Evolutionary conservation across 2,113 vertebrate genomes (phyloP).

Genomic region (Heteronetta atricapilla): DNA sequence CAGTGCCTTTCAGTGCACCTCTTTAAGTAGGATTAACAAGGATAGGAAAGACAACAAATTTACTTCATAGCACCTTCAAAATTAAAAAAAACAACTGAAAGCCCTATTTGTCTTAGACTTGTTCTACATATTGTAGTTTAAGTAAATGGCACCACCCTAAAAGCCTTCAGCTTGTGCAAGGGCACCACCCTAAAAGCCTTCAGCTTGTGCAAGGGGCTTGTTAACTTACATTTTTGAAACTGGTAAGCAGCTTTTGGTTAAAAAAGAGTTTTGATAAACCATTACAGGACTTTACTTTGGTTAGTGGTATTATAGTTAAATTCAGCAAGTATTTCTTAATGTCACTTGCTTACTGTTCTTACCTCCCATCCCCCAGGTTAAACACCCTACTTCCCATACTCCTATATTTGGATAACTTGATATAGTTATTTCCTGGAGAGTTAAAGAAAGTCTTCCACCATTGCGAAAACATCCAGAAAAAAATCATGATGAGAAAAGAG

Average conservation of each 20-base stretch:
- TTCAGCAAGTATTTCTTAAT: constrained; percentile 33
- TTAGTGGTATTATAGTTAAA: constrained; percentile 13
- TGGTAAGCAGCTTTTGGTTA: neutral
- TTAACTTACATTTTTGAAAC: constrained; percentile 13
- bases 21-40: neutral
- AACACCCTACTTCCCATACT: neutral
- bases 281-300: neutral
- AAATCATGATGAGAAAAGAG: neutral
- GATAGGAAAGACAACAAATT: neutral
- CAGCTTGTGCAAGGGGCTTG: neutral
- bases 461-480: neutral
- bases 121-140: constrained; percentile 10
- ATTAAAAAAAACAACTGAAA: neutral
- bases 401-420: neutral
- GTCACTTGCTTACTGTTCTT: constrained; percentile 15
- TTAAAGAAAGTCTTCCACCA: neutral
- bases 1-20: neutral
- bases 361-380: neutral
- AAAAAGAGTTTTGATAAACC: neutral
- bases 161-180: neutral
- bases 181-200: constrained; percentile 1
- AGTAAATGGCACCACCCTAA: constrained; percentile 26
- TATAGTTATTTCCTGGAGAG: neutral
- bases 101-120: constrained; percentile 7
- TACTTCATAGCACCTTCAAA: constrained; percentile 20